A percentile compares a stretch with the other conserved stretches of the same genome.
These are phyloP conservation scores for Lagodon rhomboides DNA, from an alignment of 2,797 vertebrate genomes.

Conservation along the genomic window DNA sequence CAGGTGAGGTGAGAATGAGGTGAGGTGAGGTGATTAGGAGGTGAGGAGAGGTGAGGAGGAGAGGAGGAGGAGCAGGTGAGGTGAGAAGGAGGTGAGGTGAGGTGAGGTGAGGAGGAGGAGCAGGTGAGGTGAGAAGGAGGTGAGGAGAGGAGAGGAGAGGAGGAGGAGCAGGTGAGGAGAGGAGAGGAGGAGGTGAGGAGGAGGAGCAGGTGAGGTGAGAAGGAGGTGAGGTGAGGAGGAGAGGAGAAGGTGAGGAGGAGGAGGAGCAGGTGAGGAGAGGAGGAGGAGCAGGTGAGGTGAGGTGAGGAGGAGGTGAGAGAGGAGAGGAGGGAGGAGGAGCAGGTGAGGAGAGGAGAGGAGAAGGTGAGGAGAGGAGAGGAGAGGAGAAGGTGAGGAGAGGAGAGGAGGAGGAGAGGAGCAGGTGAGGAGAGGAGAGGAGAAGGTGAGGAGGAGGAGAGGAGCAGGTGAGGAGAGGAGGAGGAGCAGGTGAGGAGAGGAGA, in stretches of 20 bases:
- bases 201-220: not conserved
- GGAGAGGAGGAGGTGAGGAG: not conserved
- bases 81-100: no score
- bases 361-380: not conserved
- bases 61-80: not conserved
- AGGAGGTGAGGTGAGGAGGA: no score
- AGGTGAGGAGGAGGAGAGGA: not conserved
- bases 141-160: not conserved
- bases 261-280: not conserved
- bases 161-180: not conserved
- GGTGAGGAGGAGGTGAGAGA: no score
- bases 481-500: not conserved
- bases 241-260: not conserved
- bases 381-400: not conserved
- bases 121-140: not conserved
- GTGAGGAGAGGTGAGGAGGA: no score
- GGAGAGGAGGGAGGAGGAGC: not conserved
- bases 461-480: not conserved
- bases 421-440: no score
- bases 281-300: not conserved
- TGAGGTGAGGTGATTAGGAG: not conserved
- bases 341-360: not conserved
- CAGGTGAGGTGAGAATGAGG: not conserved
- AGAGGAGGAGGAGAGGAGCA: no score
- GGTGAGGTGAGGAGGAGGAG: not conserved